Percentiles rank a stretch among this genome's conserved stretches.
phyloP scores from a whole-genome alignment of 1,140 invertebrate species.

The Drosophila ohnishii region DNA sequence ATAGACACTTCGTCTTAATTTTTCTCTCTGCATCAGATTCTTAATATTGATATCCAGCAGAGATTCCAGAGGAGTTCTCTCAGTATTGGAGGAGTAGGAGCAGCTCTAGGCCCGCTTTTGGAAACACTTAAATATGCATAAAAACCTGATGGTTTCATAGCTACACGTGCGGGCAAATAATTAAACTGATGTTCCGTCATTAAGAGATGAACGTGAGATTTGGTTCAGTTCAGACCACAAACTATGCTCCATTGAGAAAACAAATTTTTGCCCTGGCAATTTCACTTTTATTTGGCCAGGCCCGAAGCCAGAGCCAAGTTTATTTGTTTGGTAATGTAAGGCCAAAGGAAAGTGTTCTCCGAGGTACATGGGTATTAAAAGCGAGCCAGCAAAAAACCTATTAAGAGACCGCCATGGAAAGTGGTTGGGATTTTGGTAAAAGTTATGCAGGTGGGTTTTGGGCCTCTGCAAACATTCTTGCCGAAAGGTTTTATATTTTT shows the following conservation, averaged over 20 bases:
- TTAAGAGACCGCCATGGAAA: conserved; percentile 54
- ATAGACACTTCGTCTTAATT: neutral
- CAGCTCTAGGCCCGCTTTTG: conserved; percentile 6
- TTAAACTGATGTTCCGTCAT: conserved; percentile 68
- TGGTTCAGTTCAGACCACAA: conserved; percentile 35
- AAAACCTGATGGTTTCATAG: conserved; percentile 36
- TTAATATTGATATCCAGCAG: neutral
- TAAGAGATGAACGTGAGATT: conserved; percentile 79
- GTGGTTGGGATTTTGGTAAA: conserved; percentile 39
- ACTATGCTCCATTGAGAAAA: conserved; percentile 32
- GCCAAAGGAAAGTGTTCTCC: conserved; percentile 73
- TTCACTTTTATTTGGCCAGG: conserved; percentile 74
- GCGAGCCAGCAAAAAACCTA: conserved; percentile 31
- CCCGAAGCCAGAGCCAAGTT: conserved; percentile 37
- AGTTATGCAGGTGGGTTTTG: conserved; percentile 29
- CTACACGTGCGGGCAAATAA: conserved; percentile 59
- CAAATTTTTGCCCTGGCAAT: conserved; percentile 45
- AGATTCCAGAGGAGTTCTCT: neutral
- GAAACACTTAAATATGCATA: conserved; percentile 37
- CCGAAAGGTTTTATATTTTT: neutral
- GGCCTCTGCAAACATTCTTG: conserved; percentile 22
- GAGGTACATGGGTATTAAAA: conserved; percentile 43
- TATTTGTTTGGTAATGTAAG: conserved; percentile 54
- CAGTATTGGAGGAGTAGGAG: neutral
- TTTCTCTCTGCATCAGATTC: neutral